These are phyloP conservation scores for Patella depressa DNA, from an alignment of 2,888 invertebrate species.

Conservation along the genomic window DNA sequence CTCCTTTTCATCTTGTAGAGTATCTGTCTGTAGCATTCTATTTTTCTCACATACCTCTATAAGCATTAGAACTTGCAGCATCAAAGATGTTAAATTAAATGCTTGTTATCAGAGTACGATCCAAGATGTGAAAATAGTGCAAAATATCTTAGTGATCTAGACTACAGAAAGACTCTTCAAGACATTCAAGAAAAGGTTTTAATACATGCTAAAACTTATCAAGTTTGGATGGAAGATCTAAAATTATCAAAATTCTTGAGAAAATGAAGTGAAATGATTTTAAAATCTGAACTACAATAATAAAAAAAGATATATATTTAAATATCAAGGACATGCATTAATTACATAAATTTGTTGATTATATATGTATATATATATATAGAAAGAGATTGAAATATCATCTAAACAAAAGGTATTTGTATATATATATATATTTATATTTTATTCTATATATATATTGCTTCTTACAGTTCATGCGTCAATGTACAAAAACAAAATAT, in stretches of 20 bases:
- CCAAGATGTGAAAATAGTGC: no score
- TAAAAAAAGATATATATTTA: conserved; percentile 11
- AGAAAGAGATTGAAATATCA: conserved; percentile 5
- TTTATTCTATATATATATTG: background rate
- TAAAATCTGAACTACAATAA: background rate
- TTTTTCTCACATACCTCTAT: no score
- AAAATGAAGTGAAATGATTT: background rate
- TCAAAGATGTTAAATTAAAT: no score
- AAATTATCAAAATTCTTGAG: background rate
- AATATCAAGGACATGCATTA: background rate
- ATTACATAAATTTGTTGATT: no score
- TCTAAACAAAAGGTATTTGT: background rate
- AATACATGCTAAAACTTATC: background rate
- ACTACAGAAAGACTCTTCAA: no score
- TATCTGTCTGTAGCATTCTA: no score
- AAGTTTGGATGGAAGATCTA: background rate
- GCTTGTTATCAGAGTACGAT: no score
- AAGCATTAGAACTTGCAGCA: no score
- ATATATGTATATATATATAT: no score
- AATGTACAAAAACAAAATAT: background rate
- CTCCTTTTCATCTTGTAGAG: no score
- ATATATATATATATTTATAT: background rate
- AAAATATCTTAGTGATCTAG: no score
- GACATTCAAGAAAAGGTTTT: no score
- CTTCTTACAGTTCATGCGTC: background rate